A percentile compares a stretch with the other conserved stretches of the same genome.
phyloP scores from a whole-genome alignment of 2,797 vertebrate genomes.

The Cheirogaleus major region DNA sequence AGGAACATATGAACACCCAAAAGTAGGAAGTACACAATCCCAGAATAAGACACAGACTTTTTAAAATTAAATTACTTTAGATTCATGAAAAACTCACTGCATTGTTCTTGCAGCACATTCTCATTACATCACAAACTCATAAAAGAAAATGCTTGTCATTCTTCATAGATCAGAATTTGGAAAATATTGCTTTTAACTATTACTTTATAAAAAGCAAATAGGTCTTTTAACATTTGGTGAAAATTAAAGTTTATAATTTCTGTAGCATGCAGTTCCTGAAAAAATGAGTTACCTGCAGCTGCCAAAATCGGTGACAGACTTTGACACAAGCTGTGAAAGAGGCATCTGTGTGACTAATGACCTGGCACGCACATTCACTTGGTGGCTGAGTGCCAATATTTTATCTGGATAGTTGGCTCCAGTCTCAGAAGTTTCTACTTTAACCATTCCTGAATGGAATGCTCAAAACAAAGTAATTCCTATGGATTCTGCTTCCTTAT shows the following conservation, averaged over 20 bases:
- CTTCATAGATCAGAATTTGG: background rate
- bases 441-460: conserved; percentile 20
- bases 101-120: background rate
- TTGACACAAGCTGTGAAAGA: conserved; percentile 44
- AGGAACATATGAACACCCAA: background rate
- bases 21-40: background rate
- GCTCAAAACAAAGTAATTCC: background rate
- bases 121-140: background rate
- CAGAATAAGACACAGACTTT: background rate
- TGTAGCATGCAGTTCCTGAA: background rate
- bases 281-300: conserved; percentile 23
- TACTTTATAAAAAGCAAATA: background rate
- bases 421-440: conserved; percentile 14
- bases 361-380: background rate
- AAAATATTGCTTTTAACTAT: background rate
- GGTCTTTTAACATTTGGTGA: conserved; percentile 3
- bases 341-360: conserved; percentile 54
- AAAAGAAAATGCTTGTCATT: background rate
- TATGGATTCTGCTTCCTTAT: background rate
- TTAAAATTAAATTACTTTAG: background rate
- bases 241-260: conserved; percentile 55
- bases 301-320: conserved; percentile 51
- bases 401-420: conserved; percentile 24
- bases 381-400: conserved; percentile 41
- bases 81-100: background rate